Percentiles rank a stretch among this genome's conserved stretches.
phyloP scores from a whole-genome alignment of 2,888 invertebrate species.

The Acanthacorydalis orientalis region DNA sequence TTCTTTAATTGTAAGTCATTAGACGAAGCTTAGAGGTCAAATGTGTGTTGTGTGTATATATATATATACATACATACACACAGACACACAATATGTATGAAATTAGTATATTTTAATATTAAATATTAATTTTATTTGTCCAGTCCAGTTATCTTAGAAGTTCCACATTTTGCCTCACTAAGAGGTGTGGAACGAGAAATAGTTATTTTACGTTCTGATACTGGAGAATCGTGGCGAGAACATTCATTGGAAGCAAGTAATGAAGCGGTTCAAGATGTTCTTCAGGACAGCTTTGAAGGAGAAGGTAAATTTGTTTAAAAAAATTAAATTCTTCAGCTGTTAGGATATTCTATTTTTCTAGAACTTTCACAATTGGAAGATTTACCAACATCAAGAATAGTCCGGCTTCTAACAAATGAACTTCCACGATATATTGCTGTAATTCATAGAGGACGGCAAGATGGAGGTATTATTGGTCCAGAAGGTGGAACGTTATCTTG shows the following conservation, averaged over 20 bases:
- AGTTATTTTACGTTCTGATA: constrained; percentile 87
- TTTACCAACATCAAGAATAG: constrained; percentile 75
- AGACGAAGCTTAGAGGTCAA: no score
- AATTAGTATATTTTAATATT: background rate
- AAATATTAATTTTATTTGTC: constrained; percentile 10
- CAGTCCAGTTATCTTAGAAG: constrained; percentile 85
- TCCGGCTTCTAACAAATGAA: constrained; percentile 86
- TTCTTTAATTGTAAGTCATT: no score
- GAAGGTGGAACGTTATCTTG: constrained; percentile 96
- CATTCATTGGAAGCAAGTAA: constrained; percentile 76
- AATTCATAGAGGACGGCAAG: constrained; percentile 86
- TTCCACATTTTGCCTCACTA: constrained; percentile 93
- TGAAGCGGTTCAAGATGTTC: constrained; percentile 77
- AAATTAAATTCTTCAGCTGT: background rate
- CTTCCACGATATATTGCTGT: constrained; percentile 98
- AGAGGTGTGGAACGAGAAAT: constrained; percentile 92
- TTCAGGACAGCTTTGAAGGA: constrained; percentile 83
- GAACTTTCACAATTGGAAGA: constrained; percentile 67
- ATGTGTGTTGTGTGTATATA: no score
- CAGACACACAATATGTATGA: background rate
- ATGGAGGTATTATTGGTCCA: constrained; percentile 91
- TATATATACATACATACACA: no score
- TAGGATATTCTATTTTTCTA: constrained; percentile 17
- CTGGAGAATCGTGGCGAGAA: constrained; percentile 97
- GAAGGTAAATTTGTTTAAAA: constrained; percentile 32